Percentiles rank a stretch among this genome's conserved stretches.
phyloP scores from a whole-genome alignment of 2,113 vertebrate genomes.

The Hippopotamus amphibius region DNA sequence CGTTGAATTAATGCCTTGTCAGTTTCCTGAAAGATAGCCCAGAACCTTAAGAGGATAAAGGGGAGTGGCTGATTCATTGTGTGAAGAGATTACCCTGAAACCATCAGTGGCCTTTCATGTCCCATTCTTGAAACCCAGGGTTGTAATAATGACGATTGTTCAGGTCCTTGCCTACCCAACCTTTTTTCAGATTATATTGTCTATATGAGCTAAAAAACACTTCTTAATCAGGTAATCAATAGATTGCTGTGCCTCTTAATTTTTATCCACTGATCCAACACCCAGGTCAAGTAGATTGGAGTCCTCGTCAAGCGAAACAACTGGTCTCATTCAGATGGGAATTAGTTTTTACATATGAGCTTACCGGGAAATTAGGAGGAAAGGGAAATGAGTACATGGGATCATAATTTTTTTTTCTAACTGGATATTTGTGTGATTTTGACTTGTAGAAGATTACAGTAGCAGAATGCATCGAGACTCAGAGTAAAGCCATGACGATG shows the following conservation, averaged over 20 bases:
- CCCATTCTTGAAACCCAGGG: neutral
- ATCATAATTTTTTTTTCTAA: conserved; percentile 71
- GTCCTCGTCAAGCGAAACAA: neutral
- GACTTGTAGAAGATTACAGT: conserved; percentile 98
- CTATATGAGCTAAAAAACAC: neutral
- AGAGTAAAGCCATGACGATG: conserved; percentile 99
- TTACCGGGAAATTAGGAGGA: neutral
- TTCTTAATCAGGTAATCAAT: neutral
- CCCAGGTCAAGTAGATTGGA: neutral
- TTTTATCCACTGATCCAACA: neutral
- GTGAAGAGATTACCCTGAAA: neutral
- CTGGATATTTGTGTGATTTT: conserved; percentile 75
- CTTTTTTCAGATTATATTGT: neutral
- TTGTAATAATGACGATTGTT: neutral
- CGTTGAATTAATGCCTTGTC: neutral
- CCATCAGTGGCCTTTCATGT: neutral
- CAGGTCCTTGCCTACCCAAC: neutral
- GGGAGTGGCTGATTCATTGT: neutral
- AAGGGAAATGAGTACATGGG: neutral
- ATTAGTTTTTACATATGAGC: neutral
- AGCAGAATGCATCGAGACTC: conserved; percentile 99
- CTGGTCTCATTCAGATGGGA: neutral
- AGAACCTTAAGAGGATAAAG: neutral
- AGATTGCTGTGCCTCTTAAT: neutral
- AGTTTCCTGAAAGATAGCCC: neutral